Base-by-base conservation (phyloP, 2,797 vertebrate species). In the Scolopax bukidnonensis region DNA sequence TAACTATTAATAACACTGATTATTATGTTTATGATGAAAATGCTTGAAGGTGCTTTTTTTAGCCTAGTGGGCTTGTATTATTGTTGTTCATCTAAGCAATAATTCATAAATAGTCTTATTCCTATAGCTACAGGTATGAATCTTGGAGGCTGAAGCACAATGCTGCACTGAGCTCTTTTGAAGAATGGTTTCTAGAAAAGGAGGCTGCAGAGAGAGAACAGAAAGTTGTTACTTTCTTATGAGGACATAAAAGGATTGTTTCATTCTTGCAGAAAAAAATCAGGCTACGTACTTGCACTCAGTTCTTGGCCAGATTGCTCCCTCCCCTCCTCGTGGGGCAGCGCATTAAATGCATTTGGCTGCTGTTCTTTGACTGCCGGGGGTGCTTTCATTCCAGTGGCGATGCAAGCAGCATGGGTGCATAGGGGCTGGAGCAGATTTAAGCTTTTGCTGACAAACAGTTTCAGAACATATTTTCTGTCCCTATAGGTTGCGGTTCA, bases 221-320 rank as follows among this genome's bases (percentile, higher is more conserved):
- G 75, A 90, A 93, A 93, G 61, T 65, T 65, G 38, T 78, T 87
- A 5, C 87, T 89, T 94, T 93, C 53, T 71, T 89, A 20, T 0
- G 2, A 77, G 57, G 81, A 82, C 81, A 67, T 67, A 82, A 90
- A 94, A 91, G 71, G 59, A 84, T 45, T 15, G 48, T 53, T 95
- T 95, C 63, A 23, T 57, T 85, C 81, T 84, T 95, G 83, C 80
- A 60, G 77, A 89, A 93, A 80, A 56, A 56, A 90, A 82, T 25
- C 70, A 64, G 67, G 61, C 74, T 82, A 50, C 0, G 1, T 69
- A 71, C 48, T 95, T 28, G 36, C 53, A 16, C 56, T 71, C 12
- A 4, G n/a, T 28, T 92, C 70, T 94, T 88, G 84, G 88, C 83
- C 83, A 86, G 86, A 45, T 51, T 12, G 45, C 32, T 94, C 85